Base-by-base conservation (phyloP, 2,888 invertebrate genomes). In the Calameuta pallipes region DNA sequence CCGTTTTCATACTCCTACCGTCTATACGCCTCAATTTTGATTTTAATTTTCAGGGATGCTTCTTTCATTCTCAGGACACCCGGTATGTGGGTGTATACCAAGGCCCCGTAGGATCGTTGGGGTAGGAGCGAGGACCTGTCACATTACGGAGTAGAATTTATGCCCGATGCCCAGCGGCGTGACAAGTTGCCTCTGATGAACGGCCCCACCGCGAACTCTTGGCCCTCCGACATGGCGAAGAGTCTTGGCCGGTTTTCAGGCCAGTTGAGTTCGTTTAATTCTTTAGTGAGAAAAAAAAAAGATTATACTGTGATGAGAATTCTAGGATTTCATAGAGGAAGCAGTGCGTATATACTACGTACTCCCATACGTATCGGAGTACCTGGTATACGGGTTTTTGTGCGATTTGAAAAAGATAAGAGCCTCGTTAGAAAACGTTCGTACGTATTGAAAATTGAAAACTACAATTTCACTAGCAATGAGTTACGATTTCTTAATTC, bases 141-240 rank as follows among this genome's bases (percentile, higher is more conserved):
- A 91, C 91, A 91, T 91, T 91, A 91, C 90, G 85, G 88, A 86
- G 85, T 83, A 88, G 88, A 90, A 91, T 91, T 91, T 91, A 91
- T 91, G 90, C 85, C 86, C 90, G 90, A 90, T 91, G 91, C 90
- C 91, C 90, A 90, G 88, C 91, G 91, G 91, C 90, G 90, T 90
- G 91, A 91, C 91, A 91, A 91, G 91, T 91, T 91, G 89, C 89
- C 89, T 89, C 90, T 91, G 91, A 91, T 90, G 90, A 91, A 91
- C 91, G 91, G 89, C 89, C 89, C 88, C 87, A 87, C 87, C 86
- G 90, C 90, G 90, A 90, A 90, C 90, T 90, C 88, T 90, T 90
- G 90, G 89, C 90, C 90, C 90, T 88, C 85, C 78, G 81, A 82
- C 84, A 82, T 82, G 76, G 81, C 79, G 71, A 71, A 71, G 71